Conservation (phyloP, 2,797 vertebrate genomes). For the Clarias pachynema region DNA sequence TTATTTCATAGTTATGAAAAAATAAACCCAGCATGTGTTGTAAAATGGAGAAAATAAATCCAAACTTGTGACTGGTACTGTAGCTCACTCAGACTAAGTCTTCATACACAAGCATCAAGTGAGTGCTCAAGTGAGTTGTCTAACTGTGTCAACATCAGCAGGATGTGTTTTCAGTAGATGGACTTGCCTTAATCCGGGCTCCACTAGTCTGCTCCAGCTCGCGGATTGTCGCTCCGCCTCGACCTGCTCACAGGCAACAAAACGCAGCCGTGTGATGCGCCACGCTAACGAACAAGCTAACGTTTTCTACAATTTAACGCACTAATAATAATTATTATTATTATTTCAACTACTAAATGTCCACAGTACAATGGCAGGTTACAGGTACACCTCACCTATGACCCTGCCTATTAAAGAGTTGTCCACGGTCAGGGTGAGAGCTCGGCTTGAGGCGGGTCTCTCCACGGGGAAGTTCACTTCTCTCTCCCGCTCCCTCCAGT, state of each 20-base stretch:
- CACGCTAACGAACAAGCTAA: background rate
- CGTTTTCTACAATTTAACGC: too few relatives aligned
- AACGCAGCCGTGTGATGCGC: background rate
- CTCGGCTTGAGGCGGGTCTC: constrained; percentile 6
- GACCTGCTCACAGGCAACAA: constrained; percentile 73
- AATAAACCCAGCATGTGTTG: too few relatives aligned
- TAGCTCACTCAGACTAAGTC: background rate
- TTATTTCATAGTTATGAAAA: too few relatives aligned
- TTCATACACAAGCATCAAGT: background rate
- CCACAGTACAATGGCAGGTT: background rate
- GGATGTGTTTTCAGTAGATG: background rate
- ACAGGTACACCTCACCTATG: constrained; percentile 75
- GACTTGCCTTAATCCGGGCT: constrained; percentile 85
- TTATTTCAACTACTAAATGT: background rate
- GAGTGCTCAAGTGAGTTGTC: background rate
- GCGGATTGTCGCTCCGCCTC: constrained; percentile 86
- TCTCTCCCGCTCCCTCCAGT: constrained; percentile 17
- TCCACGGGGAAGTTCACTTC: background rate
- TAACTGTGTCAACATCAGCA: background rate
- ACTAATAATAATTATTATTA: background rate
- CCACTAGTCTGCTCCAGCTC: constrained; percentile 84
- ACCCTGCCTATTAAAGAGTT: constrained; percentile 73
- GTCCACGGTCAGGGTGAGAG: constrained; percentile 74
- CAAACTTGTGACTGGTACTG: background rate
- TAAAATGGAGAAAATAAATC: too few relatives aligned